A percentile compares a stretch with the other conserved stretches of the same genome.
These are phyloP conservation scores for Coendou prehensilis DNA, from an alignment of 2,797 vertebrate species.

Conservation along the genomic window DNA sequence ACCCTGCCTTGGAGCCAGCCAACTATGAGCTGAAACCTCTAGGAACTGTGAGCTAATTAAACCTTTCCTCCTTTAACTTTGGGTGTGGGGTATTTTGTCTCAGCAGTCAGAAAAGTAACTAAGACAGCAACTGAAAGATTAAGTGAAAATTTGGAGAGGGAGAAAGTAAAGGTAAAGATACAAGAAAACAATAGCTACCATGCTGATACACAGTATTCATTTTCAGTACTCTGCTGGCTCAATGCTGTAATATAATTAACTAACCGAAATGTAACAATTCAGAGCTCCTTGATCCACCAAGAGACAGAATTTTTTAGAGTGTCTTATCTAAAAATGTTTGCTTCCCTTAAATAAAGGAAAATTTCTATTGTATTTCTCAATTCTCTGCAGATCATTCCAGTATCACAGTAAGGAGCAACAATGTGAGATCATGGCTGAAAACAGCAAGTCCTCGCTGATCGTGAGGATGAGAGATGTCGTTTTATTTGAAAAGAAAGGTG, in stretches of 20 bases:
- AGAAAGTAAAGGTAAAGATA: not conserved
- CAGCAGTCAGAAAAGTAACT: not conserved
- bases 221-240: rapidly evolving
- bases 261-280: rapidly evolving
- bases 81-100: not conserved
- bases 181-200: rapidly evolving
- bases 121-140: not conserved
- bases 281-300: not conserved
- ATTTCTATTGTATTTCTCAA: rapidly evolving
- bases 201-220: rapidly evolving
- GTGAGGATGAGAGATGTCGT: conserved; percentile 90
- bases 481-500: conserved; percentile 95
- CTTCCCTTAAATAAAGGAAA: not conserved
- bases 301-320: not conserved
- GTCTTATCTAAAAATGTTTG: not conserved
- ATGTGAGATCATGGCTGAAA: conserved; percentile 91
- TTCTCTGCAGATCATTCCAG: conserved; percentile 92
- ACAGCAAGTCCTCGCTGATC: conserved; percentile 91
- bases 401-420: conserved; percentile 94
- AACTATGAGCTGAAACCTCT: not conserved
- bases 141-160: not conserved
- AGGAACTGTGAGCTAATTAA: not conserved
- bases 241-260: rapidly evolving
- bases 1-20: not conserved
- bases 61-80: not conserved